A percentile compares a stretch with the other conserved stretches of the same genome.
Conservation (phyloP, 1,140 invertebrate species). For the Drosophila sp. region DNA sequence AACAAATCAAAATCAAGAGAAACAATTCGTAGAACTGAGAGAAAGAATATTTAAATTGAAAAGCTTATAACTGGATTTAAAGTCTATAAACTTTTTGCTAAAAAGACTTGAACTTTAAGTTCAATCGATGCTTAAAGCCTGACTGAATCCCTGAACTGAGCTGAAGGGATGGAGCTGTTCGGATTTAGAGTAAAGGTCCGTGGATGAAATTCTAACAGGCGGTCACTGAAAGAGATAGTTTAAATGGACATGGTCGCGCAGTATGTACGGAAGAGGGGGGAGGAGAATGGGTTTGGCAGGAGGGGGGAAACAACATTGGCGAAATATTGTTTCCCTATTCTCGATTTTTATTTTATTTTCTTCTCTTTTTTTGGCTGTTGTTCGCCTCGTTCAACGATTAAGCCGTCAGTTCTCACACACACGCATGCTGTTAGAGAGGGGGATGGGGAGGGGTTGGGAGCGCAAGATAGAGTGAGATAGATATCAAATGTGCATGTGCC, state of each 20-base stretch:
- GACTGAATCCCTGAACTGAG: not conserved
- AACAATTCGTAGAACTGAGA: too few relatives aligned
- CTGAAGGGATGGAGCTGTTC: not conserved
- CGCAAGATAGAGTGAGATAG: not conserved
- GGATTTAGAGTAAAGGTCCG: slow-evolving; percentile 2
- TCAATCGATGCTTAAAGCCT: slow-evolving; percentile 1
- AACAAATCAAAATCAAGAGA: too few relatives aligned
- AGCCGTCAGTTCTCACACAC: slow-evolving; percentile 41
- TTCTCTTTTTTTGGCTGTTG: slow-evolving; percentile 17
- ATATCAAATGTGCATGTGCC: slow-evolving; percentile 11
- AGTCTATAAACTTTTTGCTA: too few relatives aligned
- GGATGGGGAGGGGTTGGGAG: not conserved
- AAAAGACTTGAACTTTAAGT: not conserved
- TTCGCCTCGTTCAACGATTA: slow-evolving; percentile 52
- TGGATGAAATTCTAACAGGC: slow-evolving; percentile 6
- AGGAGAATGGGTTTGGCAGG: not conserved
- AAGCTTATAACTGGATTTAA: too few relatives aligned
- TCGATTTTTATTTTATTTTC: not conserved
- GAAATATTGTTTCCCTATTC: slow-evolving; percentile 7
- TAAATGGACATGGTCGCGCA: not conserved
- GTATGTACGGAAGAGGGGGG: not conserved
- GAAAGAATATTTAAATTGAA: too few relatives aligned
- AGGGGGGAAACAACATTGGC: not conserved
- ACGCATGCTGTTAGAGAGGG: slow-evolving; percentile 15
- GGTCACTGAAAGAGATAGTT: slow-evolving; percentile 9